Evolutionary conservation across 2,113 vertebrate genomes (phyloP).

Genomic region (Ctenomys sociabilis): DNA sequence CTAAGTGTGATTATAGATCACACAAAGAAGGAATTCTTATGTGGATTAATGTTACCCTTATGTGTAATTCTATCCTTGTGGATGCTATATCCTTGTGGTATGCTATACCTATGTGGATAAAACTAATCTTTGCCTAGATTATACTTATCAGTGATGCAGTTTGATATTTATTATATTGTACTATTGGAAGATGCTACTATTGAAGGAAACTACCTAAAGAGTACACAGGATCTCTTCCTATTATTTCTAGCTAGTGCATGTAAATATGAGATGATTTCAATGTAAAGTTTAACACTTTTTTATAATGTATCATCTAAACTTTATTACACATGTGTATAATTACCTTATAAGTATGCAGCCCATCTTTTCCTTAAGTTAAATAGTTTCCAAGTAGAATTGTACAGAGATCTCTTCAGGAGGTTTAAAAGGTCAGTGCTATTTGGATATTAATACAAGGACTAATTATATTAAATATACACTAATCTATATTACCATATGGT

Average conservation of each 20-base stretch:
- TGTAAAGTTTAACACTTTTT: background rate
- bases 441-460: slow-evolving; percentile 9
- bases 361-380: background rate
- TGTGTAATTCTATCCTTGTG: background rate
- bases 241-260: slow-evolving; percentile 1
- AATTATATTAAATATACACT: background rate
- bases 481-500: too few species aligned
- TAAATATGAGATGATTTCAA: background rate
- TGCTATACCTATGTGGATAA: background rate
- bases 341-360: background rate
- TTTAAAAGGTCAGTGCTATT: background rate
- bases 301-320: background rate
- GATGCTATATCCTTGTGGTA: too few species aligned
- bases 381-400: background rate
- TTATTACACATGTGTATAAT: background rate
- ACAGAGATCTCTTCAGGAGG: background rate
- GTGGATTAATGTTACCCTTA: background rate
- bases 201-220: background rate
- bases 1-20: background rate
- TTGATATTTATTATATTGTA: background rate
- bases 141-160: background rate
- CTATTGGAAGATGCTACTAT: background rate
- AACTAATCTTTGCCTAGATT: background rate
- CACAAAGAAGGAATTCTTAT: background rate
- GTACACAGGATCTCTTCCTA: background rate